Base-by-base conservation (phyloP, 2,113 vertebrate genomes). In the Murina feae region DNA sequence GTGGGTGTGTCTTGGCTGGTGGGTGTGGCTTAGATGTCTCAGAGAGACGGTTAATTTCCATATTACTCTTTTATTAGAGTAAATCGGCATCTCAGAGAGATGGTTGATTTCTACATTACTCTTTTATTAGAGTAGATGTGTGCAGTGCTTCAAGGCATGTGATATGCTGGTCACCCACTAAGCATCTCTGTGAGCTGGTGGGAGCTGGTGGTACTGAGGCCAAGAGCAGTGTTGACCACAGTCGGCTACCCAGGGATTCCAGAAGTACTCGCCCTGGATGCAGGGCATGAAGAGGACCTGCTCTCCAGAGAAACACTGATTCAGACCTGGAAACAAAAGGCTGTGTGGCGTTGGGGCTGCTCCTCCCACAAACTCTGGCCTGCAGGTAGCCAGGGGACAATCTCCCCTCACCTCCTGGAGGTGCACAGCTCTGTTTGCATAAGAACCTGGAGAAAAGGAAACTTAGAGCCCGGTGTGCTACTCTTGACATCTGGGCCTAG, bases 131-230 rank as follows among this genome's bases (percentile, higher is more conserved):
- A 42, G 6, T 7, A 9, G 42, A 12, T 4, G 13, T 68, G 47
- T 17, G 47, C 2, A 9, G 53, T 18, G 63, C 44, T 13, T 14
- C 13, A 21, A 30, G 16, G 83, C 32, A 4, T 30, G 35, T 23
- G 3, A 4, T 1, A 9, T 42, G n/a, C 17, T 32, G 58, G 44
- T 23, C 25, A 28, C 74, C 66, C 14, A 25, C 20, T 17, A 32
- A 32, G 32, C 63, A 42, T 17, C 87, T 49, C 2, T 17, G 21
- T 5, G 42, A 60, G 23, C 58, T 28, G 55, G 55, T 4, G 49
- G n/a, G 49, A 55, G 2, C 35, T 0, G 0, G 3, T 3, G 4
- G 6, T 10, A 9, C 63, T 30, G 58, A 1, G n/a, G 16, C 51
- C 6, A 0, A 20, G 14, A 49, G 17, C 32, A 7, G 72, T 3